These are phyloP conservation scores for Patiria miniata DNA, from an alignment of 35 echinoderm and acorn worm species.

Conservation along the genomic window DNA sequence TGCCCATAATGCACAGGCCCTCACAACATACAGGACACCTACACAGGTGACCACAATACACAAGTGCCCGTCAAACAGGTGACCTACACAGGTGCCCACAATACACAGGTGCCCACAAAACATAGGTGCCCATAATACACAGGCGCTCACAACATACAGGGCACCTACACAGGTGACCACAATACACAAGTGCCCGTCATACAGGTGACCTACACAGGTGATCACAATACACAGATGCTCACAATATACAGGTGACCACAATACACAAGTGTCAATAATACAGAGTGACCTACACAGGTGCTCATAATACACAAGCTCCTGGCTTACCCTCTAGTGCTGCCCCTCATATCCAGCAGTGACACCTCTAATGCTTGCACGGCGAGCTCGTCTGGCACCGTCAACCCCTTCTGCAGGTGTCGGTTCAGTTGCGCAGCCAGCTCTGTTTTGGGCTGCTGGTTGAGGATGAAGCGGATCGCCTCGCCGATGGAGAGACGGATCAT, in stretches of 20 bases:
- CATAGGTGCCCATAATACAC: neutral
- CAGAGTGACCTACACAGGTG: too few relatives aligned
- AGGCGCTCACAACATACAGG: neutral
- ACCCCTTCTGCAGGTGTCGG: slow-evolving; percentile 72
- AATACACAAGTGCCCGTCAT: neutral
- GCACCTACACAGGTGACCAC: neutral
- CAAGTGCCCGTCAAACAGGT: neutral
- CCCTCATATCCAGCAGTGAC: slow-evolving; percentile 73
- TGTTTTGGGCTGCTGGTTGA: slow-evolving; percentile 83
- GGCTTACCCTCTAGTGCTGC: slow-evolving; percentile 89
- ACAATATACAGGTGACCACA: too few relatives aligned
- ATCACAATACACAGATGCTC: too few relatives aligned
- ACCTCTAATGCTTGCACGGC: slow-evolving; percentile 84
- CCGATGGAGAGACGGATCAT: slow-evolving; percentile 95
- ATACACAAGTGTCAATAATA: too few relatives aligned
- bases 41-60: neutral
- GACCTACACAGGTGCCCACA: neutral
- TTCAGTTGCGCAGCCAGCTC: slow-evolving; percentile 84
- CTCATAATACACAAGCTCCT: neutral
- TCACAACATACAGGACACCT: too few relatives aligned
- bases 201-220: neutral
- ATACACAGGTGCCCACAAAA: too few relatives aligned
- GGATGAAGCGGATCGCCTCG: slow-evolving; percentile 75
- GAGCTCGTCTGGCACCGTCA: slow-evolving; percentile 82
- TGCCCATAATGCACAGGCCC: too few relatives aligned